Conservation (phyloP, 2,888 invertebrate genomes). For the Melinaea menophilus region DNA sequence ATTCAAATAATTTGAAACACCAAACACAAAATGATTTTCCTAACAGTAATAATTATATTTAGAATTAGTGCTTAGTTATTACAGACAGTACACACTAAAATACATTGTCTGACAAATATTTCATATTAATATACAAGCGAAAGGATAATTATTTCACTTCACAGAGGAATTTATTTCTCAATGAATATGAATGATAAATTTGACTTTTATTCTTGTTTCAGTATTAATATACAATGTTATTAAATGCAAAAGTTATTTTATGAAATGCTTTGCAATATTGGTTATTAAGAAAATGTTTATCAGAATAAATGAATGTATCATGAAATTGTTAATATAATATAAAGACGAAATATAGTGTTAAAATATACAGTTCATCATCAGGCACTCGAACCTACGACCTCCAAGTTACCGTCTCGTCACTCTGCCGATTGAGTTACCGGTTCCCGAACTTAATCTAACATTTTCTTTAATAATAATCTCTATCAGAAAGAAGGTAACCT, state of each 20-base stretch:
- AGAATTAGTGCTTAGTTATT: conserved; percentile 1
- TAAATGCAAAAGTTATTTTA: conserved; percentile 10
- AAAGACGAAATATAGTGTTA: no score
- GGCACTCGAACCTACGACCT: no score
- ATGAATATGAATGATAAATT: conserved; percentile 23
- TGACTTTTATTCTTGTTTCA: conserved; percentile 14
- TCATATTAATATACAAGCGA: conserved; percentile 22
- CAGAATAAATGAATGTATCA: no score
- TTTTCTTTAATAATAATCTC: no score
- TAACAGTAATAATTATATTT: conserved; percentile 8
- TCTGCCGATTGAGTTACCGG: no score
- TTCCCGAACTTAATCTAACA: no score
- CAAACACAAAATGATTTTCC: background rate
- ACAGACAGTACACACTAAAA: conserved; percentile 9
- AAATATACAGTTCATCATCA: no score
- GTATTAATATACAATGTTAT: conserved; percentile 16
- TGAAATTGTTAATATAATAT: no score
- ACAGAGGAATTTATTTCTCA: conserved; percentile 22
- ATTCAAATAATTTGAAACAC: background rate
- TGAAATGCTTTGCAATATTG: no score
- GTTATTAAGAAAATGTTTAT: no score
- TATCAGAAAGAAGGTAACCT: no score
- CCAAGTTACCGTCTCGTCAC: no score
- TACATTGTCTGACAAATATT: conserved; percentile 21
- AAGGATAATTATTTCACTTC: conserved; percentile 28